Conservation (phyloP, 37 sponge, comb jelly and placozoan species). For the Chondrilla cf. caribensis region DNA sequence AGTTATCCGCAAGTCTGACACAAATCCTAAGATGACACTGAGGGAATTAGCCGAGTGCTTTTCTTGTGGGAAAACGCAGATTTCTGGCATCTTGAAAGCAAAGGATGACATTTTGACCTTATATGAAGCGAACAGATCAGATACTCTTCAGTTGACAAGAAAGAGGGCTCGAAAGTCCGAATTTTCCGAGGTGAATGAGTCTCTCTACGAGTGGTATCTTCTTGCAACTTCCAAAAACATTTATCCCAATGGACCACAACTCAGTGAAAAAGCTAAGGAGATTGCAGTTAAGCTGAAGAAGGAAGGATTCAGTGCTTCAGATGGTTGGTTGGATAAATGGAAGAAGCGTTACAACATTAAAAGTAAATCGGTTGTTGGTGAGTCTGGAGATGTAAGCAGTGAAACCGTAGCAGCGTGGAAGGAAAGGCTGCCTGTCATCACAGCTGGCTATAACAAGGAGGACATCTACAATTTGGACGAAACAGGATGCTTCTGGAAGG, state of each 20-base stretch:
- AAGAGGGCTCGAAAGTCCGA: constrained; percentile 17
- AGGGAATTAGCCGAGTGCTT: constrained; percentile 11
- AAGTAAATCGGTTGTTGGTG: constrained; percentile 36
- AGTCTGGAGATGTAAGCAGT: constrained; percentile 28
- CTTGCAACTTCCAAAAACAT: constrained; percentile 4
- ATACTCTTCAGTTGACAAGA: neutral
- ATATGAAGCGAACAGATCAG: constrained; percentile 3
- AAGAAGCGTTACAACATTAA: neutral
- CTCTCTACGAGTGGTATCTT: constrained; percentile 17
- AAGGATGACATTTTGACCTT: constrained; percentile 1
- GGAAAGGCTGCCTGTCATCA: neutral
- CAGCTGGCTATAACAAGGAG: neutral
- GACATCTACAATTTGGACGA: constrained; percentile 20
- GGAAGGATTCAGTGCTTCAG: constrained; percentile 4
- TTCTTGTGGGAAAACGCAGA: constrained; percentile 10
- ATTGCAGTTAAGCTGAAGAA: neutral
- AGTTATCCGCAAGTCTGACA: neutral
- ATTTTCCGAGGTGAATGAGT: constrained; percentile 16
- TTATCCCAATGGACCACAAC: constrained; percentile 7
- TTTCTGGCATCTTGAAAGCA: neutral
- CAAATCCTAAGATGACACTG: neutral
- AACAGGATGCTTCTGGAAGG: constrained; percentile 42
- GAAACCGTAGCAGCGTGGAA: neutral
- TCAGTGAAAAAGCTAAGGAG: neutral
- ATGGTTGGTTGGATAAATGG: constrained; percentile 14